A percentile compares a stretch with the other conserved stretches of the same genome.
Evolutionary conservation across 2,888 invertebrate species (phyloP).

Genomic region (Chironomus tentans): DNA sequence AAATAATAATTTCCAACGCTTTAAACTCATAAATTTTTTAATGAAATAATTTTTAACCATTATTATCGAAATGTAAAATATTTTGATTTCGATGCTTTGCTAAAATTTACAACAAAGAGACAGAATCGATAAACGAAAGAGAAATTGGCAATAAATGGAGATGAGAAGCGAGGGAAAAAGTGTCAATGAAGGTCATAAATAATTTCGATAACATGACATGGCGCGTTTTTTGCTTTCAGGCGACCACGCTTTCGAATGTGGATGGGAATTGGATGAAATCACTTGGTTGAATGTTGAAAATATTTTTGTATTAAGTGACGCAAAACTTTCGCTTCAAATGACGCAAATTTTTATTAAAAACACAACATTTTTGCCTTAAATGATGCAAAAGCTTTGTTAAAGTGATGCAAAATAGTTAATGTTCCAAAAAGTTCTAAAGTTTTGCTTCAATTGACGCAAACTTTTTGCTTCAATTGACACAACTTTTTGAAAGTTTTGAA

Average conservation of each 20-base stretch:
- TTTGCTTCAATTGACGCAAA: too few species aligned
- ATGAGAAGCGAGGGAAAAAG: neutral
- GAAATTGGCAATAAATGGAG: neutral
- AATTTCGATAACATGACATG: conserved; percentile 7
- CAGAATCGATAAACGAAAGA: neutral
- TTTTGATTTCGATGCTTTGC: neutral
- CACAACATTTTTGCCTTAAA: too few species aligned
- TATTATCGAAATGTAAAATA: neutral
- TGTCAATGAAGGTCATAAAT: conserved; percentile 6
- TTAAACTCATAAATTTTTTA: neutral
- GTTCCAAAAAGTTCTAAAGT: too few species aligned
- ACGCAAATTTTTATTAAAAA: too few species aligned
- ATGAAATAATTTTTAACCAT: neutral
- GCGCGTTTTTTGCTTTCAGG: neutral
- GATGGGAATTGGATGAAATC: neutral
- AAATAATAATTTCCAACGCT: too few species aligned
- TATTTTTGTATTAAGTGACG: too few species aligned
- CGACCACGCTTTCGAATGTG: neutral
- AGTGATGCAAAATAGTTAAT: too few species aligned
- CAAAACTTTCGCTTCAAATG: too few species aligned
- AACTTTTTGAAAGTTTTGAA: too few species aligned
- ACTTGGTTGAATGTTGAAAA: neutral
- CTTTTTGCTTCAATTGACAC: too few species aligned
- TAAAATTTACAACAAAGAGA: neutral
- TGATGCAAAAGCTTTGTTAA: too few species aligned